Conservation (phyloP, 2,797 vertebrate species). For the Graptemys geographica region DNA sequence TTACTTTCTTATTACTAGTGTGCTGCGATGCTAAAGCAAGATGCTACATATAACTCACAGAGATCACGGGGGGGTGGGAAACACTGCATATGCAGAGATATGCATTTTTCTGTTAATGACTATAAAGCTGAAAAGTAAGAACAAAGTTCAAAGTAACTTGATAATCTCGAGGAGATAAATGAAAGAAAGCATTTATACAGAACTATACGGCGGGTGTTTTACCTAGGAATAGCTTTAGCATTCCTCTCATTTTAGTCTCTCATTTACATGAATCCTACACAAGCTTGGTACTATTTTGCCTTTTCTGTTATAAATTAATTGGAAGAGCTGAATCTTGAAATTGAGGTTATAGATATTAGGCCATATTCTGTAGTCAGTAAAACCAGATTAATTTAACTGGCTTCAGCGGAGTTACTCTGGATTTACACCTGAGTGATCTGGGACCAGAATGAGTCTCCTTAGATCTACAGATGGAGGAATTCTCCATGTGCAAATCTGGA, state of each 20-base stretch:
- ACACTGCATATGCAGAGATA: not conserved
- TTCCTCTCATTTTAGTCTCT: slow-evolving; percentile 5
- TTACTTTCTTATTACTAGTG: not conserved
- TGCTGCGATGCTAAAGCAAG: slow-evolving; percentile 16
- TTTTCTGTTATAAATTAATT: not conserved
- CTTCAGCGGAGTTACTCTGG: not conserved
- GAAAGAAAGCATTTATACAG: slow-evolving; percentile 31
- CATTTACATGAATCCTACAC: not conserved
- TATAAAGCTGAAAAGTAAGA: not conserved
- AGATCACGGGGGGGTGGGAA: not conserved
- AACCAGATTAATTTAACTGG: not conserved
- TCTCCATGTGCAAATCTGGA: not conserved
- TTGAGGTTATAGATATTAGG: not conserved
- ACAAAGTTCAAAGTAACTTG: not conserved
- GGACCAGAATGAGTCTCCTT: not conserved
- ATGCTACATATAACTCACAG: slow-evolving; percentile 11
- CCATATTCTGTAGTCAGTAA: not conserved
- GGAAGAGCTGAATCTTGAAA: not conserved
- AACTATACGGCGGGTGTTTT: not conserved
- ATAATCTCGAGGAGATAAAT: not conserved
- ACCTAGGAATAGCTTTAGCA: slow-evolving; percentile 27
- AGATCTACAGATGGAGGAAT: not conserved
- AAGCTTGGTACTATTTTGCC: not conserved
- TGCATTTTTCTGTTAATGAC: slow-evolving; percentile 25
- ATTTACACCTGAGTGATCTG: rapidly evolving